Evolutionary conservation across 1,140 invertebrate genomes (phyloP), one percentile per base, ranked within the genome.

Genomic region (Drosophila guanche): DNA sequence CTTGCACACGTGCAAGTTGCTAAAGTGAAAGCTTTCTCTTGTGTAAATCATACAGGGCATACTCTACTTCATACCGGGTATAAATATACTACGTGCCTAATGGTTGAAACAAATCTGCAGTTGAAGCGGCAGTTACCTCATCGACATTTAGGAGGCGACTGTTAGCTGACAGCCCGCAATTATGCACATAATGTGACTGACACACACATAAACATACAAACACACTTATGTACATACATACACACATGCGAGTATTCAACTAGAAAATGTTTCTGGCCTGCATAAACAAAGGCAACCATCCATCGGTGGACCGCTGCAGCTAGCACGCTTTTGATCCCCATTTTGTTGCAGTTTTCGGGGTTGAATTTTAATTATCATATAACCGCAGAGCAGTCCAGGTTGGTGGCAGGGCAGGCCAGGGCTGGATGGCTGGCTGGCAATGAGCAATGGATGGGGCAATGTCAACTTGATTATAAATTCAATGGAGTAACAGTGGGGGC

Each of bases 401-500:
- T 25, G 45, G 12, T 25, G 45, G 12, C 14, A 22, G 29, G 1
- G 16, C 16, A 20, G 16, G 16, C 0, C 16, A 20, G 16, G 16
- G 16, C 16, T 20, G 16, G 16, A 0, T 20, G 16, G 16, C 22
- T 25, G 14, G 1, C 45, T 10, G 45, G 12, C 20, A 37, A 51
- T 27, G 29, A 20, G 43, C 20, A 4, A 12, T 16, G 46, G n/a
- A 12, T 53, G 40, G 27, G 33, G 58, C 60, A 74, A 78, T 76
- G 79, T 78, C 79, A 81, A 81, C 79, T 78, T 83, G 59, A 81
- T 81, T 81, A 83, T 68, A 81, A 81, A 81, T 81, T 83, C 79
- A 81, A 83, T 81, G 48, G 74, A 20, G 41, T 68, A 68, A 58
- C 67, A 54, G 68, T 50, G 52, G 61, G 61, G 48, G n/a, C 6